Evolutionary conservation across 2,888 invertebrate species (phyloP).

Genomic region (Phlogophora meticulosa): DNA sequence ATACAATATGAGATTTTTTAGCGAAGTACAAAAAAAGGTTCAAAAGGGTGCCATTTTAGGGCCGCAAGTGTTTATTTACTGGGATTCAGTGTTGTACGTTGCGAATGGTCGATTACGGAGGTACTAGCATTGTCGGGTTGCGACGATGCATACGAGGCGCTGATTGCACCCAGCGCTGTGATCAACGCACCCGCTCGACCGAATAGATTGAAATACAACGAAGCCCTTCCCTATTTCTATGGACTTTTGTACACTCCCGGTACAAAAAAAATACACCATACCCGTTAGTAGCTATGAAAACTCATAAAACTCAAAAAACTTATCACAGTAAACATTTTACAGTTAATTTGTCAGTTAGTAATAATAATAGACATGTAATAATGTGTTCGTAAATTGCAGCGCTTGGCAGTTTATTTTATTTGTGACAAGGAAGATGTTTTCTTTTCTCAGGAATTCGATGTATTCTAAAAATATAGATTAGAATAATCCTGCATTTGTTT

Average conservation of each 20-base stretch:
- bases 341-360: neutral
- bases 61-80: conserved; percentile 12
- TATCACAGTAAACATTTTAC: neutral
- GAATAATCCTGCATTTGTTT: neutral
- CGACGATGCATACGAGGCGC: conserved; percentile 76
- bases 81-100: conserved; percentile 29
- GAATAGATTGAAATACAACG: conserved; percentile 67
- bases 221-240: conserved; percentile 38
- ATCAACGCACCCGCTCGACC: conserved; percentile 69
- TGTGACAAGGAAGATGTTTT: neutral
- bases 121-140: conserved; percentile 69
- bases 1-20: neutral
- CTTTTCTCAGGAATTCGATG: neutral
- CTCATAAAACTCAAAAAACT: neutral
- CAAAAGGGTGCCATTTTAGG: conserved; percentile 14
- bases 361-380: neutral
- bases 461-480: neutral
- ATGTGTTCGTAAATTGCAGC: neutral
- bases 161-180: conserved; percentile 74
- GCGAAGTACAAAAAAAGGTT: conserved; percentile 1
- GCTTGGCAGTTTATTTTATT: neutral
- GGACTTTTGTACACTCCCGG: neutral
- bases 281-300: neutral
- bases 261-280: neutral
- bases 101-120: conserved; percentile 44